These are phyloP conservation scores for Trichacis sp. DNA, from an alignment of 2,888 invertebrate genomes.

Conservation along the genomic window DNA sequence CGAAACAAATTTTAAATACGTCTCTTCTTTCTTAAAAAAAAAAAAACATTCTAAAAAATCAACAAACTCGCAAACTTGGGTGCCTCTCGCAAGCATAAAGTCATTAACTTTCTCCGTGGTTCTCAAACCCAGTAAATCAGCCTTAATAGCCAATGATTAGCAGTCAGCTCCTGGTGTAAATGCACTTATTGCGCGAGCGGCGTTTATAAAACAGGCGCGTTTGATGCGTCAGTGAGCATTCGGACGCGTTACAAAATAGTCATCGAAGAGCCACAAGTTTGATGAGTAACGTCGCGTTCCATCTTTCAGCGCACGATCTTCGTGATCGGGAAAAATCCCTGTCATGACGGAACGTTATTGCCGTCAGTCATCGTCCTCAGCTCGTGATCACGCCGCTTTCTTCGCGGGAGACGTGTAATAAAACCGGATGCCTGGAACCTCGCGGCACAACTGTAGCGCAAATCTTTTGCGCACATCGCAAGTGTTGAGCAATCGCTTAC, in stretches of 20 bases:
- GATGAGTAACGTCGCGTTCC: background rate
- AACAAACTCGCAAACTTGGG: too few species aligned
- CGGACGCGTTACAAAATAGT: background rate
- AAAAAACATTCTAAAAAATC: too few species aligned
- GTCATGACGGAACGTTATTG: background rate
- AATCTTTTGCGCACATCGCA: slow-evolving; percentile 9
- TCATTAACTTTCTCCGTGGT: too few species aligned
- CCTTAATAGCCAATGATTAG: too few species aligned
- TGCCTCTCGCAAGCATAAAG: too few species aligned
- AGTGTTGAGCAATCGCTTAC: slow-evolving; percentile 2
- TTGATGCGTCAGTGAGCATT: background rate
- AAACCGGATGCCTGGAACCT: slow-evolving; percentile 5
- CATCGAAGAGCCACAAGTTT: background rate
- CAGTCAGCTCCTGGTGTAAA: too few species aligned
- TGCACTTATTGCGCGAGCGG: background rate
- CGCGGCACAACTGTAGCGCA: background rate
- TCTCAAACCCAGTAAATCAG: too few species aligned
- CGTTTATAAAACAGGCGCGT: background rate
- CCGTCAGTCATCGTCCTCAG: background rate
- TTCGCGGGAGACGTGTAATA: slow-evolving; percentile 8
- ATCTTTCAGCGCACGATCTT: background rate
- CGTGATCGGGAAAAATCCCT: background rate
- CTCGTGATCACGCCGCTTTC: slow-evolving; percentile 1
- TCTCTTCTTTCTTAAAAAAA: too few species aligned
- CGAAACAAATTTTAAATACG: too few species aligned